Percentiles rank a stretch among this genome's conserved stretches.
Evolutionary conservation across 1,140 invertebrate genomes (phyloP).

Genomic region (Eriosoma lanigerum): DNA sequence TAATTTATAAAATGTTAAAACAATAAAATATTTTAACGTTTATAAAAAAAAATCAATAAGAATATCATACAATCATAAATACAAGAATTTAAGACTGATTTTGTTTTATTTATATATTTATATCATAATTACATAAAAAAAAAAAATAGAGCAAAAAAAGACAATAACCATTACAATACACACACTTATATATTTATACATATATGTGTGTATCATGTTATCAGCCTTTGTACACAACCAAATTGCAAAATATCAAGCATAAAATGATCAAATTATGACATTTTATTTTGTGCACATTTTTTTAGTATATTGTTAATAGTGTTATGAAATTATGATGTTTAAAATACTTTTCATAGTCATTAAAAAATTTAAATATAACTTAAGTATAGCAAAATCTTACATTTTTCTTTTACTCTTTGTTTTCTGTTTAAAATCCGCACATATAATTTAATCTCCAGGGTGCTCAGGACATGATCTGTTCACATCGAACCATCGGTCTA

Average conservation of each 20-base stretch:
- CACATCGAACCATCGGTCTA: conserved; percentile 96
- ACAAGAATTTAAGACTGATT: not conserved
- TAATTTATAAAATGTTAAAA: conserved; percentile 11
- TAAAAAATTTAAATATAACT: not conserved
- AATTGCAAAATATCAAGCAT: conserved; percentile 28
- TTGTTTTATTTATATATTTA: not conserved
- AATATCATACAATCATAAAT: not conserved
- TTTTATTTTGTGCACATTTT: conserved; percentile 4
- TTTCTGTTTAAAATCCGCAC: conserved; percentile 1
- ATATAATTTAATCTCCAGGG: conserved; percentile 74
- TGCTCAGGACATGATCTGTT: conserved; percentile 96
- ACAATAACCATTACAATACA: not conserved
- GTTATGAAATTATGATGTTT: conserved; percentile 3
- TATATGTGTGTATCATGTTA: too few relatives aligned
- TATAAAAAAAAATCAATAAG: not conserved
- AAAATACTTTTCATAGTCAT: not conserved
- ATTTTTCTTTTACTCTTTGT: not conserved
- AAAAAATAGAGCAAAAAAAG: not conserved
- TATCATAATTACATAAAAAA: not conserved
- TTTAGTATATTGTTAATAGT: conserved; percentile 3
- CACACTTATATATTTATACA: too few relatives aligned
- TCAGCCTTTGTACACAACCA: conserved; percentile 44
- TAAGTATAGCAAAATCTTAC: not conserved
- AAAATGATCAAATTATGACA: not conserved
- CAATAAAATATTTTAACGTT: not conserved